Evolutionary conservation across 2,113 vertebrate genomes (phyloP), one percentile per base, ranked within the genome.

Genomic region (Epinephelus cyanopodus): DNA sequence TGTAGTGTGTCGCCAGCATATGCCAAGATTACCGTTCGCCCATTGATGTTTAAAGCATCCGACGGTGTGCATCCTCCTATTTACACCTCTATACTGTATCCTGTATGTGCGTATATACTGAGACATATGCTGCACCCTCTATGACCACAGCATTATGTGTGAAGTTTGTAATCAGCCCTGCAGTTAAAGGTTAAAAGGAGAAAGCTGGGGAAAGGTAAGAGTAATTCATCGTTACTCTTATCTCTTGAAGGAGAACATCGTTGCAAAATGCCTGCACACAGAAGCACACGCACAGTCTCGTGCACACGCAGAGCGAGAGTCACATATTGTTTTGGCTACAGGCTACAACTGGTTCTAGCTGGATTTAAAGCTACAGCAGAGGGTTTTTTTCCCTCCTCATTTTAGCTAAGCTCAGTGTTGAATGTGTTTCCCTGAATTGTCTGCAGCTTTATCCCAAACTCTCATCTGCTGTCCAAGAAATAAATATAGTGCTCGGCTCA

Each of bases 331-430:
- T 94, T 92, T 92, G 90, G 95, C 91, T 91, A 92, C 87, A 82
- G 94, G 93, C 92, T 93, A 91, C 87, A 86, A 88, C 94, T 93
- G 92, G 92, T 95, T 94, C 88, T 54, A 89, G 87, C 94, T 91
- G 93, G 93, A 94, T 93, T 92, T 90, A 90, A 94, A 94, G 90
- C 90, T 69, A 89, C 89, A 92, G 85, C 74, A 21, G 63, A 80
- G 64, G 2, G 10, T 5, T 79, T 78, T 69, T 72, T n/a, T 9
- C 11, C 11, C 1, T n/a, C 62, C 74, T 78, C 15, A 39, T 88
- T 90, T 87, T 63, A 9, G 33, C 70, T 74, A 82, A 89, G 82
- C 86, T 76, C 33, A 18, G 50, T 66, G 63, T 72, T 83, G 63
- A 79, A 76, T 64, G 66, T 64, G 54, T 64, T 74, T 77, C 60